Conservation (phyloP, 1,140 invertebrate genomes). For the Latrodectus geometricus region DNA sequence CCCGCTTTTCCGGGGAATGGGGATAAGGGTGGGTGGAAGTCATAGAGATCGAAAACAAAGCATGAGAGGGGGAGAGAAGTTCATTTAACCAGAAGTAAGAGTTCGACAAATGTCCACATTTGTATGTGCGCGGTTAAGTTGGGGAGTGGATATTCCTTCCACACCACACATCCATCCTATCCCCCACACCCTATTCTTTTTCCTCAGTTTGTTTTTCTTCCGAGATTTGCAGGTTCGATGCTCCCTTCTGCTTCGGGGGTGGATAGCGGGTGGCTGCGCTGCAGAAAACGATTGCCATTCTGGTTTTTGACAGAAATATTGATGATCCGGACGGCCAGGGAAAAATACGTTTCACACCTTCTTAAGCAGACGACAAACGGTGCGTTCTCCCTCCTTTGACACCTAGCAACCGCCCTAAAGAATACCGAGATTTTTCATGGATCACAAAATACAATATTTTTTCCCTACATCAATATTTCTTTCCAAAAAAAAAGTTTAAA, state of each 20-base stretch:
- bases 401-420: background rate
- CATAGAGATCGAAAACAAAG: constrained; percentile 1
- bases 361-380: constrained; percentile 7
- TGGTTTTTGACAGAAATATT: constrained; percentile 27
- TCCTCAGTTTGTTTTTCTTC: background rate
- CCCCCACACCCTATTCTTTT: background rate
- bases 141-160: background rate
- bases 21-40: background rate
- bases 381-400: background rate
- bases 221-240: background rate
- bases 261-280: background rate
- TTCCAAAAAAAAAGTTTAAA: too few relatives aligned
- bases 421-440: too few relatives aligned
- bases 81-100: constrained; percentile 23
- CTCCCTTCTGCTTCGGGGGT: background rate
- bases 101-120: constrained; percentile 29
- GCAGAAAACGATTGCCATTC: background rate
- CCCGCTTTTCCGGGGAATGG: background rate
- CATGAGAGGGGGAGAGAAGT: background rate
- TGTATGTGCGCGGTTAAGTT: constrained; percentile 24
- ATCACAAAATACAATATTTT: too few relatives aligned
- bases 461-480: too few relatives aligned
- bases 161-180: background rate
- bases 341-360: constrained; percentile 24
- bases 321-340: background rate